Percentiles rank a stretch among this genome's conserved stretches.
Conservation (phyloP, 92 coral and sea anemone species). For the Montipora capitata region DNA sequence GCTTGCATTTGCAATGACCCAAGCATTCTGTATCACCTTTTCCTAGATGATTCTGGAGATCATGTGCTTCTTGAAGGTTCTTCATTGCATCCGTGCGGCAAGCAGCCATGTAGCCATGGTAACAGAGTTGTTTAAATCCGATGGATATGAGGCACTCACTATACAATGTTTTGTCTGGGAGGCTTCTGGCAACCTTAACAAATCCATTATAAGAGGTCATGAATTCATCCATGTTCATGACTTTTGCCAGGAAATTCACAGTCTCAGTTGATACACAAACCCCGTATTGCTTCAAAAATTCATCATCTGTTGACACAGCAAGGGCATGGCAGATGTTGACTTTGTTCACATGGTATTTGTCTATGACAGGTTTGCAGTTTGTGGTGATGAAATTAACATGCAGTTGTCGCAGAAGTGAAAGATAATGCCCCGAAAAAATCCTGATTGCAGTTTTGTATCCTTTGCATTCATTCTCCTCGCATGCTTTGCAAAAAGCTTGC, state of each 20-base stretch:
- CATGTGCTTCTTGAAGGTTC: conserved; percentile 64
- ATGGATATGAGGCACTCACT: conserved; percentile 81
- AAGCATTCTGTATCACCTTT: conserved; percentile 51
- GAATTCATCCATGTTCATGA: conserved; percentile 79
- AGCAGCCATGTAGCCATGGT: conserved; percentile 66
- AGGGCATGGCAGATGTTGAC: conserved; percentile 83
- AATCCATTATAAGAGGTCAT: conserved; percentile 40
- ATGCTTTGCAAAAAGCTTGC: conserved; percentile 72
- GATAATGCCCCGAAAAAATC: conserved; percentile 61
- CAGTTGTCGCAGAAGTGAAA: conserved; percentile 53
- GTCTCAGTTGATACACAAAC: conserved; percentile 77
- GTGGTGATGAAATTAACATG: conserved; percentile 70
- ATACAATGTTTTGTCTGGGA: conserved; percentile 50
- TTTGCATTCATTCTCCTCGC: conserved; percentile 11
- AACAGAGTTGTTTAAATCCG: conserved; percentile 86
- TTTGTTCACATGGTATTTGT: conserved; percentile 57
- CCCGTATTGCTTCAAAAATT: conserved; percentile 39
- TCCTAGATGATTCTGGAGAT: conserved; percentile 27
- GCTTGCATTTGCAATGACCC: conserved; percentile 87
- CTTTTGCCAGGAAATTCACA: conserved; percentile 85
- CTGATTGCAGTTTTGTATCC: conserved; percentile 72
- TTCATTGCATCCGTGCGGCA: conserved; percentile 21
- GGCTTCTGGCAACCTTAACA: conserved; percentile 31
- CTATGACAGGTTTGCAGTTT: conserved; percentile 73
- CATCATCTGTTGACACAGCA: conserved; percentile 43